Base-by-base conservation (phyloP, 2,888 invertebrate species). In the Axea sp. region DNA sequence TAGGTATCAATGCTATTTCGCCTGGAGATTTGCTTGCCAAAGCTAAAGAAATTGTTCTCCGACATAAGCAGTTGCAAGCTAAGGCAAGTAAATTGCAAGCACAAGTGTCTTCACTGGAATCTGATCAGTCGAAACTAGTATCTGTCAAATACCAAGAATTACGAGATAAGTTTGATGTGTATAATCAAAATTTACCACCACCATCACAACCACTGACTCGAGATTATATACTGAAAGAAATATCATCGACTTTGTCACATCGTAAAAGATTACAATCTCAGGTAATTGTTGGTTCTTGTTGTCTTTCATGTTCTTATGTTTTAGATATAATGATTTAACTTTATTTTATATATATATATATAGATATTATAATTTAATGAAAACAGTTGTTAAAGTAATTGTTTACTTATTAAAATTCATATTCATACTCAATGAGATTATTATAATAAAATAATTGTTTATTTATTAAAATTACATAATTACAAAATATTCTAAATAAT, bases 11-110 rank as follows among this genome's bases (percentile, higher is more conserved):
- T 88, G 95, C 95, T 9, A 93, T 92, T 57, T 95, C 95, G 71
- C 95, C 96, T 0, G 94, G 94, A 57, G 96, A 96, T 88, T 89
- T 96, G 62, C 89, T 96, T 62, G 93, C 94, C 2, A 95, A 95
- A 88, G 95, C 96, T 51, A 96, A 95, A 86, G 95, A 96, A 89
- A 98, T 98, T 80, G 97, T 98, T 19, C 92, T 95, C 59, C 90
- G 95, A 17, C 97, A 98, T 87, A 97, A 96, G 87, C 96, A 97
- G 84, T 89, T 97, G 64, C 97, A 97, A 88, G 93, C 94, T 72
- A 94, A 96, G 88, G 96, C 95, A 0, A 93, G 93, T 83, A 94
- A 94, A 85, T 89, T 98, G 71, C 96, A 97, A 85, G 91, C 92
- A 22, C 95, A 96, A 90, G 95, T 96, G 71, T 88, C 88, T 33